A percentile compares a stretch with the other conserved stretches of the same genome.
Conservation (phyloP, 2,888 invertebrate species). For the Cryptocephalus moraei region DNA sequence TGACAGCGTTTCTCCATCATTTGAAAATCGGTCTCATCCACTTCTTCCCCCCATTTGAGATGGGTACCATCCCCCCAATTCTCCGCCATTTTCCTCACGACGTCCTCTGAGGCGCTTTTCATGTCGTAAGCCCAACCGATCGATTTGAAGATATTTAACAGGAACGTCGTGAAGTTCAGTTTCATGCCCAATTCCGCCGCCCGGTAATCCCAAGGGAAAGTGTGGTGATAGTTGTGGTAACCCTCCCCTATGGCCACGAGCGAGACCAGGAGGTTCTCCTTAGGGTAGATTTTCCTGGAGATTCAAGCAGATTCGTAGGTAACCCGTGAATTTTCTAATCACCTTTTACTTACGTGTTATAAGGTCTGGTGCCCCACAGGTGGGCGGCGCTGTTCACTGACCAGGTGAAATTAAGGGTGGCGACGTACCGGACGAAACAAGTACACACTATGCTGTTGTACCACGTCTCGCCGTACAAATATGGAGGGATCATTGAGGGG, state of each 20-base stretch:
- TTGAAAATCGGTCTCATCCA: not conserved
- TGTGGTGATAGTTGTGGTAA: conserved; percentile 92
- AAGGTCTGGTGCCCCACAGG: conserved; percentile 65
- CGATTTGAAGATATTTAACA: conserved; percentile 58
- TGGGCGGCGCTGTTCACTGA: conserved; percentile 85
- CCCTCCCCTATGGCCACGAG: conserved; percentile 72
- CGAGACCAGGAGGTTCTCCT: conserved; percentile 66
- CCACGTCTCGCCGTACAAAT: conserved; percentile 67
- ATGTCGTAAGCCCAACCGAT: conserved; percentile 71
- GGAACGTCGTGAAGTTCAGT: conserved; percentile 58
- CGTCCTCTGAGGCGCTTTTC: conserved; percentile 50
- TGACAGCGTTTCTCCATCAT: too few species aligned
- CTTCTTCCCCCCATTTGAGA: not conserved
- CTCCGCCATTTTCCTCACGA: conserved; percentile 41
- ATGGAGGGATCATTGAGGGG: conserved; percentile 67
- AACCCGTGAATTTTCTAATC: not conserved
- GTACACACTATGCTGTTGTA: conserved; percentile 49
- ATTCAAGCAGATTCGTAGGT: not conserved
- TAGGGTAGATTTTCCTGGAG: conserved; percentile 63
- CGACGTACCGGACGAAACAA: conserved; percentile 66
- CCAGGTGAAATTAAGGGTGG: conserved; percentile 81
- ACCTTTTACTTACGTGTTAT: conserved; percentile 26
- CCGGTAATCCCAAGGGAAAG: conserved; percentile 90
- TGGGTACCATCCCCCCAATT: conserved; percentile 42
- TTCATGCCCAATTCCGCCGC: conserved; percentile 67